A percentile compares a stretch with the other conserved stretches of the same genome.
phyloP scores from a whole-genome alignment of 2,888 invertebrate species.

The Agriopis aurantiaria region DNA sequence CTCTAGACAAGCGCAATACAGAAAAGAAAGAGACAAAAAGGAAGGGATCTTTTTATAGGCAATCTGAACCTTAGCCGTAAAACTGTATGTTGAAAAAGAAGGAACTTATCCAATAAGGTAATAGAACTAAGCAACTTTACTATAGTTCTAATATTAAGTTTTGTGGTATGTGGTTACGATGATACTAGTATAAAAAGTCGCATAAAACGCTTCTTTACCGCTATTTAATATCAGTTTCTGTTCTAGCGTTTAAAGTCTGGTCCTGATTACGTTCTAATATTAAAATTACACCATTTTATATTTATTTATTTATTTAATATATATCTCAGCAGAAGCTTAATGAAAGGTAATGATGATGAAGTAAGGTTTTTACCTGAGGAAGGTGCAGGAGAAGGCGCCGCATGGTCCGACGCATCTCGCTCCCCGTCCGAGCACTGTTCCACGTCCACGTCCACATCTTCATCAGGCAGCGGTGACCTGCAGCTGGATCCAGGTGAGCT shows the following conservation, averaged over 20 bases:
- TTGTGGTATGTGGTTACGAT: not conserved
- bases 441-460: slow-evolving; percentile 90
- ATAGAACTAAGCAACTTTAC: slow-evolving; percentile 5
- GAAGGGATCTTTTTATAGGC: slow-evolving; percentile 22
- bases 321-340: too few relatives aligned
- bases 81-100: slow-evolving; percentile 6
- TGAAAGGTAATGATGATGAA: too few relatives aligned
- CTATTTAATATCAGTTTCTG: not conserved
- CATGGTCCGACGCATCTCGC: slow-evolving; percentile 84
- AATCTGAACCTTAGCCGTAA: slow-evolving; percentile 20
- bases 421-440: slow-evolving; percentile 90
- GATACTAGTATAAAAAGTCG: not conserved
- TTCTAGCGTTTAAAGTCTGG: not conserved
- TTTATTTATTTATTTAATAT: too few relatives aligned
- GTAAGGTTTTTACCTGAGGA: slow-evolving; percentile 70
- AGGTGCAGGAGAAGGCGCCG: slow-evolving; percentile 77
- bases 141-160: slow-evolving; percentile 2
- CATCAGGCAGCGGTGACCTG: slow-evolving; percentile 85
- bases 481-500: slow-evolving; percentile 81
- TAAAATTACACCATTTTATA: not conserved
- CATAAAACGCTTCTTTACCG: slow-evolving; percentile 8
- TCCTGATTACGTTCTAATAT: not conserved
- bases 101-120: slow-evolving; percentile 8
- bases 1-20: slow-evolving; percentile 20
- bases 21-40: slow-evolving; percentile 33